These are phyloP conservation scores for Mya arenaria DNA, from an alignment of 1,140 invertebrate species.

Conservation along the genomic window DNA sequence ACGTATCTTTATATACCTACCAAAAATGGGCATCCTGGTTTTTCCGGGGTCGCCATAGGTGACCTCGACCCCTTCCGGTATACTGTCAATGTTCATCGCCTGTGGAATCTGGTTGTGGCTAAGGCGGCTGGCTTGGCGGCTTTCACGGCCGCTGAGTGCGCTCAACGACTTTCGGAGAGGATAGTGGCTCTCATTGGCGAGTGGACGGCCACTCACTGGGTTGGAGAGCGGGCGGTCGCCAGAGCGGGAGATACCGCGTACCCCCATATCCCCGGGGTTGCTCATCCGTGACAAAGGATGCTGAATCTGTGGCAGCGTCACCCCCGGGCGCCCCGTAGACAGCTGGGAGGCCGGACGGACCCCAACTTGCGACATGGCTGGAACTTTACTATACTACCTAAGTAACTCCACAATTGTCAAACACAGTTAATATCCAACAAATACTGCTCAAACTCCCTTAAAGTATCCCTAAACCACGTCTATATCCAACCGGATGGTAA, in stretches of 20 bases:
- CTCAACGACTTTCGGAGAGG: conserved; percentile 63
- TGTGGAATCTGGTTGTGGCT: neutral
- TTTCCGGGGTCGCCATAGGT: conserved; percentile 74
- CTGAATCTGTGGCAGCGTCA: conserved; percentile 71
- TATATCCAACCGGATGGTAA: neutral
- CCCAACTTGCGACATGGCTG: conserved; percentile 71
- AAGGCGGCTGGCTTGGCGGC: conserved; percentile 38
- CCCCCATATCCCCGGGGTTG: conserved; percentile 73
- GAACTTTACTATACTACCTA: no score
- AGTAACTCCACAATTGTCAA: no score
- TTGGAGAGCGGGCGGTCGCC: conserved; percentile 68
- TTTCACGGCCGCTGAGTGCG: conserved; percentile 62
- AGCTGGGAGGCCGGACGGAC: conserved; percentile 65
- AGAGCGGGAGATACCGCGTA: conserved; percentile 74
- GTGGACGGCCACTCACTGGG: conserved; percentile 65
- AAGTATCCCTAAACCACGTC: conserved; percentile 19
- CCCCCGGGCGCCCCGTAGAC: conserved; percentile 52
- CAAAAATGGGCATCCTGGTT: conserved; percentile 78
- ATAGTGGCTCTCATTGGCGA: conserved; percentile 69
- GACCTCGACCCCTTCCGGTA: conserved; percentile 79
- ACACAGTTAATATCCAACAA: no score
- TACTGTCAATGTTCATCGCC: conserved; percentile 66
- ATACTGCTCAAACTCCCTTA: no score
- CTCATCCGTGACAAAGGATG: conserved; percentile 75
- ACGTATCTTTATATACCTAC: conserved; percentile 76